Percentiles rank a stretch among this genome's conserved stretches.
Evolutionary conservation across 2,113 vertebrate genomes (phyloP).

Genomic region (Ornithorhynchus anatinus): DNA sequence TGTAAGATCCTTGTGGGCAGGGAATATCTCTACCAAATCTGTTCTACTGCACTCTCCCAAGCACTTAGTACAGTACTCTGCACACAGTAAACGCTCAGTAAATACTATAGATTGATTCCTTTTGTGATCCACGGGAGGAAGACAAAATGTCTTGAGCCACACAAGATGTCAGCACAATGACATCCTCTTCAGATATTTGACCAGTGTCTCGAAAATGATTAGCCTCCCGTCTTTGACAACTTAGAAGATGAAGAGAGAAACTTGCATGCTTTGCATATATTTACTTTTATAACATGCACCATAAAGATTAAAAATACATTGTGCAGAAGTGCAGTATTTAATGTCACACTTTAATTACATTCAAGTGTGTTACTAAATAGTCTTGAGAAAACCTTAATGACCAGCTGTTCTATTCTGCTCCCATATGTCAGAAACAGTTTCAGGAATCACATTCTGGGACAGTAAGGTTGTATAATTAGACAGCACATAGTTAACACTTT

Average conservation of each 20-base stretch:
- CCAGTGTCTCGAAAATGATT: neutral
- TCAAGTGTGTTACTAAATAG: conserved; percentile 82
- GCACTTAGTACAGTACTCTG: no score
- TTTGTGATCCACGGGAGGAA: neutral
- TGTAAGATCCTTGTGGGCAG: no score
- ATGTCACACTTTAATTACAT: conserved; percentile 79
- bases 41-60: no score
- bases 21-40: no score
- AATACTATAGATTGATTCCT: no score
- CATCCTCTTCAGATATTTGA: conserved; percentile 36
- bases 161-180: conserved; percentile 10
- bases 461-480: conserved; percentile 79
- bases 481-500: conserved; percentile 79
- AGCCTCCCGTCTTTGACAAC: conserved; percentile 57
- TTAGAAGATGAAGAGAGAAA: conserved; percentile 65
- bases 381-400: conserved; percentile 86
- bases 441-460: conserved; percentile 79
- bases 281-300: conserved; percentile 78
- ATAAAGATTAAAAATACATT: conserved; percentile 85
- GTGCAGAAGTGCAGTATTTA: conserved; percentile 76
- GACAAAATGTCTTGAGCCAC: conserved; percentile 18
- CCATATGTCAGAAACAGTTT: conserved; percentile 83
- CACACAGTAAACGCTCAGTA: no score
- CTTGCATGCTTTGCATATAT: conserved; percentile 69
- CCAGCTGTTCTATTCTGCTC: conserved; percentile 81